phyloP scores from a whole-genome alignment of 2,113 vertebrate genomes.

The Tachycineta bicolor region DNA sequence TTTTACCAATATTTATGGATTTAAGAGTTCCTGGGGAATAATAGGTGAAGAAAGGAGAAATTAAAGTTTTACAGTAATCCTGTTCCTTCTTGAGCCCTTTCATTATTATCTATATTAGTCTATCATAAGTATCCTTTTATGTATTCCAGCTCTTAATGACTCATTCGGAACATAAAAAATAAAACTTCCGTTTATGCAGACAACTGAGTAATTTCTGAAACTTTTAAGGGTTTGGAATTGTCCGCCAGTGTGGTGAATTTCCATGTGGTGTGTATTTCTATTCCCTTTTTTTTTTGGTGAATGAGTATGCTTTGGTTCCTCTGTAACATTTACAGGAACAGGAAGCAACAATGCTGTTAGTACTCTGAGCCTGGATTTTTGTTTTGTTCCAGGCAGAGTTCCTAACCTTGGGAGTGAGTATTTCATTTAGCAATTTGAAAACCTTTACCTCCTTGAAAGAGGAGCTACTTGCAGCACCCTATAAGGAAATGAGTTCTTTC shows the following conservation, averaged over 20 bases:
- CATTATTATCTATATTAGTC: not conserved
- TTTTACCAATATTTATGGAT: not conserved
- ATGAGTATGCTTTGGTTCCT: conserved; percentile 32
- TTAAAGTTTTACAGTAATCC: not conserved
- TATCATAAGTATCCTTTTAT: not conserved
- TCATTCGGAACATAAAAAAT: not conserved
- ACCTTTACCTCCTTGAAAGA: conserved; percentile 20
- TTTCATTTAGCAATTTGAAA: conserved; percentile 41
- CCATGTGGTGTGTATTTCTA: conserved; percentile 42
- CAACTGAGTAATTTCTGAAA: conserved; percentile 41
- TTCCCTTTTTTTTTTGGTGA: conserved; percentile 16
- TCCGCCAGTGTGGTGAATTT: conserved; percentile 22
- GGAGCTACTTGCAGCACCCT: conserved; percentile 10
- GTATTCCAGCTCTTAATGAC: not conserved
- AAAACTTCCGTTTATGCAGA: not conserved
- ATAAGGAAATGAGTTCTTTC: conserved; percentile 35
- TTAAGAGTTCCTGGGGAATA: not conserved
- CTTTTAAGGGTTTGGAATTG: conserved; percentile 41
- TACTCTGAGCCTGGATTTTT: conserved; percentile 37
- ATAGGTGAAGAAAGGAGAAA: not conserved
- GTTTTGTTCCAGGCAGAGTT: conserved; percentile 17
- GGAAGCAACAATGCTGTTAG: conserved; percentile 63
- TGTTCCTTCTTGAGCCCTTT: not conserved
- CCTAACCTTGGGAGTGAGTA: conserved; percentile 6
- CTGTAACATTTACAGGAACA: conserved; percentile 62